Conservation (phyloP, 2,888 invertebrate species). For the Actias luna region DNA sequence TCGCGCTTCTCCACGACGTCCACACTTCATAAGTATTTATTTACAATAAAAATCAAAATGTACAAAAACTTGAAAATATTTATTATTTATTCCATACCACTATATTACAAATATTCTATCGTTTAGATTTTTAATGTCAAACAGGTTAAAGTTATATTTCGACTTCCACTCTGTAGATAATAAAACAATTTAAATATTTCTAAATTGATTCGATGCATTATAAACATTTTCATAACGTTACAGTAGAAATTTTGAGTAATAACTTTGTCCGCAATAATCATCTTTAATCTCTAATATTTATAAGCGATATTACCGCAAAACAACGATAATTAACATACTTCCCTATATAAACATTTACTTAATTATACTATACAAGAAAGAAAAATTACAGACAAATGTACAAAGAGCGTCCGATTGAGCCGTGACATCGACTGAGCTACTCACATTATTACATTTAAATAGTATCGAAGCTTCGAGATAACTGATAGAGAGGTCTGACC, state of each 20-base stretch:
- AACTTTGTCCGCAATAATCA: not conserved
- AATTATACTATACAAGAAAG: slow-evolving; percentile 13
- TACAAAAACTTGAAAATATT: slow-evolving; percentile 1
- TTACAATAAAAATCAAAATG: slow-evolving; percentile 9
- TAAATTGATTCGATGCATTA: not conserved
- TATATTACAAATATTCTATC: not conserved
- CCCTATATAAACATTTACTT: not conserved
- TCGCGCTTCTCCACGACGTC: not conserved
- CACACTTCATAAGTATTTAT: not conserved
- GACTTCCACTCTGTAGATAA: not conserved
- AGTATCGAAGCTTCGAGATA: not conserved
- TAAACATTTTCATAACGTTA: not conserved
- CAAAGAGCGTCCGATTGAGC: slow-evolving; percentile 13
- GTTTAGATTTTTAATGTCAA: not conserved
- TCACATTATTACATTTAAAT: too few relatives aligned
- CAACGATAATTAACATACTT: not conserved
- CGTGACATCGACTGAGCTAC: not conserved
- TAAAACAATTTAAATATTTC: not conserved
- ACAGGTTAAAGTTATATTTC: not conserved
- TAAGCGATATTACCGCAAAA: not conserved
- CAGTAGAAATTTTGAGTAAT: not conserved
- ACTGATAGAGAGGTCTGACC: too few relatives aligned
- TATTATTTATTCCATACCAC: not conserved
- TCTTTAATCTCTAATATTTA: not conserved
- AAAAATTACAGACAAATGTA: slow-evolving; percentile 15